phyloP scores from a whole-genome alignment of 1,140 invertebrate genomes.

The Oryctes rhinoceros region DNA sequence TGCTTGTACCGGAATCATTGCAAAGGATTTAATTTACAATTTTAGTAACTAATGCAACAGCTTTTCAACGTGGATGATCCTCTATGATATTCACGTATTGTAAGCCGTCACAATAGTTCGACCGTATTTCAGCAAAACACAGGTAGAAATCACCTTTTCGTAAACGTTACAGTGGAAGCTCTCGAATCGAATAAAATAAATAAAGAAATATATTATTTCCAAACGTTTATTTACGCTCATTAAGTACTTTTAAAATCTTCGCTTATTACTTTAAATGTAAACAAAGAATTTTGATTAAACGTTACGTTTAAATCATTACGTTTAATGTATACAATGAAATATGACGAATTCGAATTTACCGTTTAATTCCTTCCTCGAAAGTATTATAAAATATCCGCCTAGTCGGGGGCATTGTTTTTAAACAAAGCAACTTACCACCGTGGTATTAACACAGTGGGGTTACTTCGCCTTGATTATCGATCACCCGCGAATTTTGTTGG shows the following conservation, averaged over 20 bases:
- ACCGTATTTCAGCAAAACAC: not conserved
- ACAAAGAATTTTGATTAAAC: not conserved
- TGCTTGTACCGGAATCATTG: not conserved
- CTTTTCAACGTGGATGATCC: not conserved
- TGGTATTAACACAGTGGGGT: conserved; percentile 2
- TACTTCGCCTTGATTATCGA: not conserved
- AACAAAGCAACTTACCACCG: not conserved
- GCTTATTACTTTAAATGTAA: too few relatives aligned
- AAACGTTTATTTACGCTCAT: too few relatives aligned
- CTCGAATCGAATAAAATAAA: too few relatives aligned
- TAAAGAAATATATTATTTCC: too few relatives aligned
- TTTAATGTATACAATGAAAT: not conserved
- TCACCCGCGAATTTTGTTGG: not conserved
- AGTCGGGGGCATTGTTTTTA: not conserved
- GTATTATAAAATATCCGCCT: not conserved
- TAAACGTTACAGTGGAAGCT: too few relatives aligned
- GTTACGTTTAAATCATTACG: not conserved
- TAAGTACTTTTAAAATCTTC: too few relatives aligned
- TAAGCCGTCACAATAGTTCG: not conserved
- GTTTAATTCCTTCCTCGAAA: not conserved
- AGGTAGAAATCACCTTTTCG: not conserved
- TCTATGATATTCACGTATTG: not conserved
- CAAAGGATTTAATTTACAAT: not conserved
- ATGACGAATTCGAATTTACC: not conserved
- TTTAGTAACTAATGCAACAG: not conserved